Evolutionary conservation across 1,140 invertebrate genomes (phyloP).

Genomic region (Drosophila guanche): DNA sequence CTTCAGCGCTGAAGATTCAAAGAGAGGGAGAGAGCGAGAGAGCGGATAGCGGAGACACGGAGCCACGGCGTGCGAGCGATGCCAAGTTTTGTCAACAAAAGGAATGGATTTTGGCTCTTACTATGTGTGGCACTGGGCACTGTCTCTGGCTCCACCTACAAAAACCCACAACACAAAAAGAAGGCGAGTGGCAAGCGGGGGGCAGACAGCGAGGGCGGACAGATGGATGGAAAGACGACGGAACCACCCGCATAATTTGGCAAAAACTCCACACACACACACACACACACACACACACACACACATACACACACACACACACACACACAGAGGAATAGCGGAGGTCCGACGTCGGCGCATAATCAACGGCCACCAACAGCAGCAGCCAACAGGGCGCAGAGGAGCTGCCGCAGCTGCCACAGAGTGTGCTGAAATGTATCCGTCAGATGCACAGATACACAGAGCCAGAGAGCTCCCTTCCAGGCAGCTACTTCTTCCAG

Average conservation of each 20-base stretch:
- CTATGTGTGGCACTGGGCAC: background rate
- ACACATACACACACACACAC: background rate
- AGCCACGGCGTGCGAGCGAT: constrained; percentile 21
- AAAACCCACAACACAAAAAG: constrained; percentile 58
- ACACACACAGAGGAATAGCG: no score
- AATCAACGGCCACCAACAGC: constrained; percentile 57
- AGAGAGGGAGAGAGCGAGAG: no score
- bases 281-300: no score
- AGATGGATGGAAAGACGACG: constrained; percentile 8
- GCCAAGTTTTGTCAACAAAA: constrained; percentile 77
- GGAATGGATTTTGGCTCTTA: constrained; percentile 40
- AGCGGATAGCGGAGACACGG: no score
- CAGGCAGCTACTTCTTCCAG: constrained; percentile 52
- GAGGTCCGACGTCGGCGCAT: constrained; percentile 64
- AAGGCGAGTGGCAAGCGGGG: constrained; percentile 9
- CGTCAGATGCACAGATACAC: constrained; percentile 37
- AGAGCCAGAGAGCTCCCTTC: constrained; percentile 33
- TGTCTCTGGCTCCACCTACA: constrained; percentile 76
- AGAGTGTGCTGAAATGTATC: constrained; percentile 51
- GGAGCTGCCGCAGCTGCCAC: constrained; percentile 39
- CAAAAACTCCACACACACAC: constrained; percentile 67
- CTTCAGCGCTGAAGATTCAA: constrained; percentile 39
- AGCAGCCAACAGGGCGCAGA: constrained; percentile 18
- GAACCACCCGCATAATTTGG: constrained; percentile 77
- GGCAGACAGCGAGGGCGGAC: constrained; percentile 14